A percentile compares a stretch with the other conserved stretches of the same genome.
Evolutionary conservation across 2,888 invertebrate species (phyloP).

Genomic region (Pristionchus maxplancki): DNA sequence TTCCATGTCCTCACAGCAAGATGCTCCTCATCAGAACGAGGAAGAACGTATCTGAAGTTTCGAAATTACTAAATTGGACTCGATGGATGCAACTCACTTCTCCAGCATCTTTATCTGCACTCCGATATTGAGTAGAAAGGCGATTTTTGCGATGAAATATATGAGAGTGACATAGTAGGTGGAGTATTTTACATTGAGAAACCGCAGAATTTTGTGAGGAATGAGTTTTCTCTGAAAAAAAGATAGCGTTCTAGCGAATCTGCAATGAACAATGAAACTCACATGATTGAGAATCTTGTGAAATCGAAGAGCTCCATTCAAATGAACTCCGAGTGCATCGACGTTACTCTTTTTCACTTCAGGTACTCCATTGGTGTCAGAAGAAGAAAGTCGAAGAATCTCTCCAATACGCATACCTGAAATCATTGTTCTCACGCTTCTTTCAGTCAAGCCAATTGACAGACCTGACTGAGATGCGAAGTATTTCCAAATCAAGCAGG

Average conservation of each 20-base stretch:
- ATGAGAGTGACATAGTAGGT: conserved; percentile 70
- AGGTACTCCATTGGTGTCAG: conserved; percentile 75
- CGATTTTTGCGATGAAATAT: conserved; percentile 72
- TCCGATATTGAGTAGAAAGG: conserved; percentile 67
- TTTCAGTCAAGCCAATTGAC: neutral
- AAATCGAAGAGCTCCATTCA: conserved; percentile 74
- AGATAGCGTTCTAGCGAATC: too few species aligned
- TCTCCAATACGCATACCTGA: conserved; percentile 76
- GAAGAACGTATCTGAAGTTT: conserved; percentile 63
- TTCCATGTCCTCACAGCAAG: conserved; percentile 72
- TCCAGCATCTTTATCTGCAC: conserved; percentile 66
- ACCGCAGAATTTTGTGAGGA: conserved; percentile 69
- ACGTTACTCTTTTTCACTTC: conserved; percentile 72
- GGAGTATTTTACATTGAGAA: conserved; percentile 71
- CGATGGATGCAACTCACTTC: conserved; percentile 53
- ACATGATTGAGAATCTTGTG: conserved; percentile 73
- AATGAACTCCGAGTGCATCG: conserved; percentile 69
- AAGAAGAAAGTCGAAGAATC: conserved; percentile 71
- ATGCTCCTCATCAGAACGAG: conserved; percentile 53
- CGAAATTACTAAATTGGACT: neutral
- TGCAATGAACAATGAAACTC: neutral
- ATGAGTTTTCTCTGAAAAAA: conserved; percentile 69
- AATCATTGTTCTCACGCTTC: too few species aligned
- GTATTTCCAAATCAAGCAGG: conserved; percentile 76
- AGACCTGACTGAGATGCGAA: conserved; percentile 74